Conservation (phyloP, 2,888 invertebrate genomes). For the Eristalis intricaria region DNA sequence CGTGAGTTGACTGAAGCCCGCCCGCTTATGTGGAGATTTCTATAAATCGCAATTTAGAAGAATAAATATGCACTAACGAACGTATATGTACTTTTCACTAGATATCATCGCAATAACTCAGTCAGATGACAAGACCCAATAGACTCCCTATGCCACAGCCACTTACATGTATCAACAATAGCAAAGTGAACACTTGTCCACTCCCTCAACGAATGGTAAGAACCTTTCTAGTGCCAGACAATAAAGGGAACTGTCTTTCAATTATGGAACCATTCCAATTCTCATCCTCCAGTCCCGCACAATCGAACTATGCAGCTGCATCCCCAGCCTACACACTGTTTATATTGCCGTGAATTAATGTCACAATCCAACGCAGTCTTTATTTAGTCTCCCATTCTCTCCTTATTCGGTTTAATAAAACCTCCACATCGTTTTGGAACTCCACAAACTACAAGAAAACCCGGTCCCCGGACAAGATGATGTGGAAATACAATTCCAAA, state of each 20-base stretch:
- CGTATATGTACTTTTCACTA: too few relatives aligned
- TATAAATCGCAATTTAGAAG: too few relatives aligned
- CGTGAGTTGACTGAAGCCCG: too few relatives aligned
- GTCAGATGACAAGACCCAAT: too few relatives aligned
- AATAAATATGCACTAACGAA: too few relatives aligned
- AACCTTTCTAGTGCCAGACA: constrained; percentile 15
- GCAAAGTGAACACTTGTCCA: background rate
- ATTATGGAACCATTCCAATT: background rate
- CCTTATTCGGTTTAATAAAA: constrained; percentile 18
- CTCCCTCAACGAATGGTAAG: background rate
- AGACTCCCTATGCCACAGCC: background rate
- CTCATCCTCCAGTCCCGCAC: background rate
- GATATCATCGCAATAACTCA: too few relatives aligned
- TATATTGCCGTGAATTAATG: constrained; percentile 18
- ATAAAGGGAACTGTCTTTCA: constrained; percentile 31
- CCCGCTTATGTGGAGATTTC: too few relatives aligned
- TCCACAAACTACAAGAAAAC: background rate
- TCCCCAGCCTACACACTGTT: background rate
- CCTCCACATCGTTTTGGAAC: background rate
- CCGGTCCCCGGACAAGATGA: background rate
- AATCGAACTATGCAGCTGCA: background rate
- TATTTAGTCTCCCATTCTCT: constrained; percentile 2
- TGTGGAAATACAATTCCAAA: background rate
- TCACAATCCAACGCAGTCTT: constrained; percentile 21
- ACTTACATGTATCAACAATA: background rate